Evolutionary conservation across 35 echinoderm and acorn worm genomes (phyloP), one percentile per base, ranked within the genome.

Genomic region (Acanthaster planci): DNA sequence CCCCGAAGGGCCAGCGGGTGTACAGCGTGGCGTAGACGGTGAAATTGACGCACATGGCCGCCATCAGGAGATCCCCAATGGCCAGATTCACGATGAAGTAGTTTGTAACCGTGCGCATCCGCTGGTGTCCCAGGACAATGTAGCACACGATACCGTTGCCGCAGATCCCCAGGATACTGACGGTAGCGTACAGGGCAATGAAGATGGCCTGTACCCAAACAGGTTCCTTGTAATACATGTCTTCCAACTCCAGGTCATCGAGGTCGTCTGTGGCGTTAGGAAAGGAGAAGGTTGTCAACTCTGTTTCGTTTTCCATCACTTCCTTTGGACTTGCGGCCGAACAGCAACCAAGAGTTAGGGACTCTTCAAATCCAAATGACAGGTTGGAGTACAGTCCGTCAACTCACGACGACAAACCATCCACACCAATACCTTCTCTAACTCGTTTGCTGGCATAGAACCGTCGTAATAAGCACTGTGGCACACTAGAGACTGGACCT

Each of bases 101-200:
- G 85, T 99, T 99, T 5, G 96, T 99, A 21, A 99, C 96, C 17
- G 96, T 99, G 37, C 96, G 85, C 96, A 99, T 99, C 39, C 96
- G 85, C 42, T 80, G 78, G 54, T 99, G 81, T 15, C 96, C 89
- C 14, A 99, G 89, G 10, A 99, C 92, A 64, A 99, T 99, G 52
- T 94, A 99, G 82, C 96, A 94, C 2, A 99, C 92, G 52, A 94
- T 91, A 36, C 80, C 82, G 27, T 99, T 99, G 7, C 96, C 96
- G 8, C 80, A 84, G n/a, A 93, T 84, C 32, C 91, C 96, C 8
- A 99, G 36, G 1, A 99, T 47, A 38, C 84, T 91, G 37, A 93
- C 92, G 26, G 91, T 57, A 21, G 79, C 92, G 38, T 89, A 99
- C 0, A 88, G 38, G 0, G 86, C 51, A 29, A 86, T 89, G 76